phyloP scores from a whole-genome alignment of 2,888 invertebrate species.

The Sthenelais limicola region DNA sequence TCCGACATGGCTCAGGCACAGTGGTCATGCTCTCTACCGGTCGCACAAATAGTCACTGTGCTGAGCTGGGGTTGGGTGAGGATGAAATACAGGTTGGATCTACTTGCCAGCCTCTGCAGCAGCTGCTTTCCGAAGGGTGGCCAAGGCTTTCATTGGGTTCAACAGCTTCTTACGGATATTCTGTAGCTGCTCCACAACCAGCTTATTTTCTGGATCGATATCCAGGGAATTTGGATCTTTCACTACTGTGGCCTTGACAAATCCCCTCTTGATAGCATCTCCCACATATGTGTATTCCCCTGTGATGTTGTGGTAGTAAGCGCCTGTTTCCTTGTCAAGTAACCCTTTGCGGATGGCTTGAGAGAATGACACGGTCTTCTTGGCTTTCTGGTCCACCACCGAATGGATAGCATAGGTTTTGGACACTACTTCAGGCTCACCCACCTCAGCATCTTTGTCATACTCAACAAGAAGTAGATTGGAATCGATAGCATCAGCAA shows the following conservation, averaged over 20 bases:
- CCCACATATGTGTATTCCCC: conserved; percentile 62
- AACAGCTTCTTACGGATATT: conserved; percentile 59
- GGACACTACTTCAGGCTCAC: conserved; percentile 58
- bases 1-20: too few relatives aligned
- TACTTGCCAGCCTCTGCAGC: conserved; percentile 43
- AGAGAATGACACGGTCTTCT: conserved; percentile 54
- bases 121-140: conserved; percentile 54
- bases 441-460: conserved; percentile 44
- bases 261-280: conserved; percentile 70
- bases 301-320: conserved; percentile 65
- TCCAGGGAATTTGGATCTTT: conserved; percentile 63
- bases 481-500: conserved; percentile 53
- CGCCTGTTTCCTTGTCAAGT: conserved; percentile 61
- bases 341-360: conserved; percentile 57
- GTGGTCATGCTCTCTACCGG: too few relatives aligned
- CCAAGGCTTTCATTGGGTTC: conserved; percentile 59
- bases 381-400: conserved; percentile 62
- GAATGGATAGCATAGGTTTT: conserved; percentile 69
- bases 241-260: conserved; percentile 67
- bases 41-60: too few relatives aligned
- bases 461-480: conserved; percentile 53
- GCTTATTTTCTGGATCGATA: conserved; percentile 65
- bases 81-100: neutral
- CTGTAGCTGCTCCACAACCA: conserved; percentile 62
- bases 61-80: neutral